Conservation (phyloP, 2,113 vertebrate species). For the Tragelaphus strepsiceros region DNA sequence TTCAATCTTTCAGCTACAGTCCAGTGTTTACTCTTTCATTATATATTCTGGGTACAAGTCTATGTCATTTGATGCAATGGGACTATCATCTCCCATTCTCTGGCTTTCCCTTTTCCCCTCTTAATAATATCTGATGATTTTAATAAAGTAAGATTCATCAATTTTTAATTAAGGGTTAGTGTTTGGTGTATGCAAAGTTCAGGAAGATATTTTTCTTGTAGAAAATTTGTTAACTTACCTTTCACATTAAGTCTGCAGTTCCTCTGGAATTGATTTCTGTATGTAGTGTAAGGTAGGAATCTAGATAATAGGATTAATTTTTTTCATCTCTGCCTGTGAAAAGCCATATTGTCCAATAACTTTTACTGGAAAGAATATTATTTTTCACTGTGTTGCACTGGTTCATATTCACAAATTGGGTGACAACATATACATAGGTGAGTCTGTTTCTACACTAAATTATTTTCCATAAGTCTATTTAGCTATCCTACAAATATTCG, state of each 20-base stretch:
- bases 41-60: background rate
- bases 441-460: background rate
- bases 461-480: background rate
- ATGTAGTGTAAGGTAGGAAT: background rate
- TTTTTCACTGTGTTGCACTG: background rate
- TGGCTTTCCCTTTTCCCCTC: background rate
- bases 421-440: background rate
- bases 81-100: background rate
- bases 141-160: background rate
- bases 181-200: background rate
- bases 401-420: background rate
- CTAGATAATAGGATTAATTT: background rate
- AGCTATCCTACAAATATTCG: background rate
- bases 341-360: background rate
- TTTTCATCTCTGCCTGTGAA: background rate
- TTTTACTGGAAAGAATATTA: background rate
- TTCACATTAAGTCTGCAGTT: background rate
- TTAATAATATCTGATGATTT: background rate
- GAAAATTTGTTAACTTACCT: background rate
- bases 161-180: background rate
- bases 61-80: background rate
- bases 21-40: background rate
- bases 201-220: background rate
- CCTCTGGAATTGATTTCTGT: background rate
- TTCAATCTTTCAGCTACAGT: background rate